Base-by-base conservation (phyloP, 2,113 vertebrate genomes). In the Hippopotamus amphibius region DNA sequence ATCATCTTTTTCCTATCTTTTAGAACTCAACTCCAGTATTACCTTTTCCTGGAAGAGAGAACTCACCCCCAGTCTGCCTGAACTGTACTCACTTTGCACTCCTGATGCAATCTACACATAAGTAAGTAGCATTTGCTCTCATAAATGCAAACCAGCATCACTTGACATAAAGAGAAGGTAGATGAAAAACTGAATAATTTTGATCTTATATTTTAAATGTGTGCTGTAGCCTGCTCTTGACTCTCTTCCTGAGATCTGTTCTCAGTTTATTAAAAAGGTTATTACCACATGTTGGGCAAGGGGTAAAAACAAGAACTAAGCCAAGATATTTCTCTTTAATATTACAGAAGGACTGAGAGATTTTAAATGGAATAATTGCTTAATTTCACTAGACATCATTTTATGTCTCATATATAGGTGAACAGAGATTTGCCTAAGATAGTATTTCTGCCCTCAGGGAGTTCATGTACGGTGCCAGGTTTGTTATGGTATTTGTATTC, bases 201-300 rank as follows among this genome's bases (percentile, higher is more conserved):
- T 50, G 46, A 26, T 5, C 61, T 26, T 76, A 7, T 92, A 37
- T 88, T 90, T 88, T 65, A 91, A 93, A 48, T 24, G 50, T 37
- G 7, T 53, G 14, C 24, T 55, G 0, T 48, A 37, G 17, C 33
- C 17, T 93, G 3, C 11, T 90, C 15, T 76, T 86, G 12, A 89
- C 26, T 88, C 19, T 95, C 77, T 7, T 55, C 26, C 37, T 33
- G 48, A n/a, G 65, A 9, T 71, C 14, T 93, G 14, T 71, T 88
- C 53, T 94, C 61, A 89, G 11, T 77, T 90, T 91, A 68, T 55
- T 84, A 79, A 46, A 43, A 96, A 92, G 37, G 3, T 33, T 72
- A 68, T 87, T 79, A 33, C 10, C 48, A 59, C 28, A 13, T 77
- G 50, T 94, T 76, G 53, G 41, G 81, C 33, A 92, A 88, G 12